Conservation (phyloP, 2,888 invertebrate species). For the Enchytraeus crypticus region DNA sequence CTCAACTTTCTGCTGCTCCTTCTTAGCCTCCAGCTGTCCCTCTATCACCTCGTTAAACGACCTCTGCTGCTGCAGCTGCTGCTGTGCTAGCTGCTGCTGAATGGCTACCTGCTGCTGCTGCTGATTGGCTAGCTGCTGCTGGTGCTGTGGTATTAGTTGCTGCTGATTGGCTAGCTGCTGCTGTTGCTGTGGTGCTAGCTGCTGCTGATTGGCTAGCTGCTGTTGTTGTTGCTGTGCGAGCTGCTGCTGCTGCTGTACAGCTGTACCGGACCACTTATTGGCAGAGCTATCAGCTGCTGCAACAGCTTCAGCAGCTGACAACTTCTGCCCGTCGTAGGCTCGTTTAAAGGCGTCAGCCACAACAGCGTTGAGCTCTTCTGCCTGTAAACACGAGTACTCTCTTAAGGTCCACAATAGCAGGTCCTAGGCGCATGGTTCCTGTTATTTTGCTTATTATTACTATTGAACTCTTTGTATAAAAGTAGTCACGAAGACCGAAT, state of each 20-base stretch:
- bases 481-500: too few relatives aligned
- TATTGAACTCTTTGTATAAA: too few relatives aligned
- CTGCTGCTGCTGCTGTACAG: too few relatives aligned
- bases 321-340: constrained; percentile 60
- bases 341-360: constrained; percentile 85
- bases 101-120: background rate
- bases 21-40: constrained; percentile 39
- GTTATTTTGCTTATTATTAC: too few relatives aligned
- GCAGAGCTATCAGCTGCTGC: background rate
- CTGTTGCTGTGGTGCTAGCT: background rate
- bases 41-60: constrained; percentile 46
- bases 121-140: background rate
- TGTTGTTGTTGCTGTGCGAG: background rate
- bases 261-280: too few relatives aligned
- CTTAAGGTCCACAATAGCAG: too few relatives aligned
- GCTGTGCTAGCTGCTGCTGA: background rate
- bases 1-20: constrained; percentile 34
- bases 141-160: background rate
- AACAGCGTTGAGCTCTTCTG: constrained; percentile 75
- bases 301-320: background rate
- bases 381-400: constrained; percentile 56
- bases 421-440: too few relatives aligned
- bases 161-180: background rate
- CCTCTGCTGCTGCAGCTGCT: constrained; percentile 27
- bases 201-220: background rate